These are phyloP conservation scores for Scylla paramamosain DNA, from an alignment of 1,140 invertebrate genomes.

Conservation along the genomic window DNA sequence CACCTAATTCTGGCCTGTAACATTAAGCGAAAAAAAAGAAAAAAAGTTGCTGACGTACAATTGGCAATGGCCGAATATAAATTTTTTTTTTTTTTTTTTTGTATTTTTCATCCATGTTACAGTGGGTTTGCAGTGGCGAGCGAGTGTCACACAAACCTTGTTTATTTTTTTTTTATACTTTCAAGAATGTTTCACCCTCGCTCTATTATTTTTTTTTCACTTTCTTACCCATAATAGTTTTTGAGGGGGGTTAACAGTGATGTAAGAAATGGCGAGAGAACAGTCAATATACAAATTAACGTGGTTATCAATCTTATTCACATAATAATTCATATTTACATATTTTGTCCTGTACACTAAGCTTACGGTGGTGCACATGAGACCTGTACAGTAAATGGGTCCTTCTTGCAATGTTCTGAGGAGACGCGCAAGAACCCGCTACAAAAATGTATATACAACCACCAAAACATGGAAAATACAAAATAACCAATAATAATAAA, in stretches of 20 bases:
- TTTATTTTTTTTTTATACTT: conserved; percentile 37
- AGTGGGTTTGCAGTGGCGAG: conserved; percentile 46
- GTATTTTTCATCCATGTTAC: conserved; percentile 45
- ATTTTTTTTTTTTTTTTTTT: conserved; percentile 45
- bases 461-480: conserved; percentile 70
- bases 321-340: conserved; percentile 76
- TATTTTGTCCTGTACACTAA: conserved; percentile 65
- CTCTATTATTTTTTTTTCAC: conserved; percentile 49
- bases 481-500: conserved; percentile 28
- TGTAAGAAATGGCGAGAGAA: conserved; percentile 64
- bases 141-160: conserved; percentile 28
- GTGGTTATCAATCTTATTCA: conserved; percentile 73
- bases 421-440: conserved; percentile 33
- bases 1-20: conserved; percentile 48
- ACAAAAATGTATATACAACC: conserved; percentile 73
- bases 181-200: conserved; percentile 21
- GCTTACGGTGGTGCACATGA: conserved; percentile 65
- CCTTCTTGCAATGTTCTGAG: conserved; percentile 50
- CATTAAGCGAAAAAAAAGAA: conserved; percentile 40
- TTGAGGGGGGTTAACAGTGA: conserved; percentile 54
- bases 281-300: conserved; percentile 75
- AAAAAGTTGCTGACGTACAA: conserved; percentile 28
- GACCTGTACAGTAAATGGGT: conserved; percentile 57
- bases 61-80: conserved; percentile 56
- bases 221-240: conserved; percentile 52